Evolutionary conservation across 2,888 invertebrate species (phyloP).

Genomic region (Rhagonycha fulva): DNA sequence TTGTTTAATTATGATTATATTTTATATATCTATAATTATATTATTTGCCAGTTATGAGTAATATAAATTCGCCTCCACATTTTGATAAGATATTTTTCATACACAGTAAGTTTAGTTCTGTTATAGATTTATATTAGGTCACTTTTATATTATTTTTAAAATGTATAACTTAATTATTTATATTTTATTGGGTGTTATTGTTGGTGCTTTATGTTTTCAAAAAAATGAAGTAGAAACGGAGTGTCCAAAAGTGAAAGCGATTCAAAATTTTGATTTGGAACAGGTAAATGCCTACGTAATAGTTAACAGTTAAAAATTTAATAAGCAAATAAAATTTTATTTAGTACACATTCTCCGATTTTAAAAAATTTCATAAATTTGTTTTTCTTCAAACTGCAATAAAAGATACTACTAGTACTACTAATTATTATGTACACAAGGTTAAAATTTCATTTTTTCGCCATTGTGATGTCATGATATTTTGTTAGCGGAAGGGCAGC

Average conservation of each 20-base stretch:
- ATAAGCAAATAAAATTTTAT: no score
- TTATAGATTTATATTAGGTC: background rate
- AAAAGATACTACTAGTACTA: no score
- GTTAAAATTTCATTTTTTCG: no score
- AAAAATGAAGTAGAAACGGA: conserved; percentile 67
- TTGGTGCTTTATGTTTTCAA: conserved; percentile 9
- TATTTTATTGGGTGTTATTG: background rate
- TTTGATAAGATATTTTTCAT: conserved; percentile 3
- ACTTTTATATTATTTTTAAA: background rate
- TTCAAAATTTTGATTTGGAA: conserved; percentile 77
- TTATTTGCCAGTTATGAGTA: background rate
- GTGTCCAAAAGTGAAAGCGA: conserved; percentile 78
- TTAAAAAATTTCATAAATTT: no score
- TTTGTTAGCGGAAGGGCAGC: no score
- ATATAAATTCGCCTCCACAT: conserved; percentile 8
- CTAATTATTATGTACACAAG: no score
- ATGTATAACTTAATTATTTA: conserved; percentile 8
- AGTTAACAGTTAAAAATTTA: background rate
- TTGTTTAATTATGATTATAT: background rate
- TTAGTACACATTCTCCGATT: no score
- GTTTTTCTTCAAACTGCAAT: no score
- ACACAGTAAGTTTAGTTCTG: background rate
- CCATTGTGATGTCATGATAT: no score
- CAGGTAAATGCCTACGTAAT: conserved; percentile 57
- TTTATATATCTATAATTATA: background rate